phyloP scores from a whole-genome alignment of 2,888 invertebrate genomes.

The Elysia crispata region DNA sequence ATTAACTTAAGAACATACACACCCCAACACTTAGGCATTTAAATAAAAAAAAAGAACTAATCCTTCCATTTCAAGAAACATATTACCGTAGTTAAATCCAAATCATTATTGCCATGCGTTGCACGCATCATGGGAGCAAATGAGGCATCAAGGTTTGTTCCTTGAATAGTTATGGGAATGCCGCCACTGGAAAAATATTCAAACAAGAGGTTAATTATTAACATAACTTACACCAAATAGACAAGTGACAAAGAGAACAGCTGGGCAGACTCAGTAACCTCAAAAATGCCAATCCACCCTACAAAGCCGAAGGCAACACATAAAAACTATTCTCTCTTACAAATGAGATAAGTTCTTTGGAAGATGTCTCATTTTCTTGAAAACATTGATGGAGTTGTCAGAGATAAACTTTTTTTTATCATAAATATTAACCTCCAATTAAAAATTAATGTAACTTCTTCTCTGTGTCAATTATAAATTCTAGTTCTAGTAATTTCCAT shows the following conservation, averaged over 20 bases:
- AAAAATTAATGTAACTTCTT: no score
- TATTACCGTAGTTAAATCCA: conserved; percentile 15
- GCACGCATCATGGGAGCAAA: conserved; percentile 46
- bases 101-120: neutral
- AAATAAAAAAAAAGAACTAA: neutral
- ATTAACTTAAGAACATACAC: neutral
- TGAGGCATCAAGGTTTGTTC: conserved; percentile 69
- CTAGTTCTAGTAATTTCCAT: no score
- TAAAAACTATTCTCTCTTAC: neutral
- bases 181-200: conserved; percentile 67
- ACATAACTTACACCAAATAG: no score
- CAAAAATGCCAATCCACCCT: no score
- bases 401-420: no score
- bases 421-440: no score
- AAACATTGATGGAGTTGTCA: neutral
- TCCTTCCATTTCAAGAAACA: neutral
- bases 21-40: neutral
- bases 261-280: no score
- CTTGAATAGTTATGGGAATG: conserved; percentile 68
- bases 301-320: no score
- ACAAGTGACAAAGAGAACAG: no score
- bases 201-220: neutral
- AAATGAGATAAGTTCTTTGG: neutral
- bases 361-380: neutral
- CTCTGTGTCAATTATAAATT: no score